These are phyloP conservation scores for Microcebus lehilahytsara DNA, from an alignment of 2,113 vertebrate species.

Conservation along the genomic window DNA sequence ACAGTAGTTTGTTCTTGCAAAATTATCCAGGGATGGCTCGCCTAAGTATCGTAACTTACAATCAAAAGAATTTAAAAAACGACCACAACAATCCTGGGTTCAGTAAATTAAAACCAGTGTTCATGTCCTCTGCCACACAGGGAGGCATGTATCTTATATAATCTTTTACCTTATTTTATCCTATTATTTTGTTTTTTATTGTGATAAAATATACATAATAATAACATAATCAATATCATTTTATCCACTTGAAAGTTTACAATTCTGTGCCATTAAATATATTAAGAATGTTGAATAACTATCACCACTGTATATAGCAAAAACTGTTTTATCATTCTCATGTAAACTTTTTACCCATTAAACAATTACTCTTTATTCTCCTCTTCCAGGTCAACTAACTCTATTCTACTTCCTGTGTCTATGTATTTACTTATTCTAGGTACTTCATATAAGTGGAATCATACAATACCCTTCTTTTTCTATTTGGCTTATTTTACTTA, in stretches of 20 bases:
- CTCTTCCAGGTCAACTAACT: too few relatives aligned
- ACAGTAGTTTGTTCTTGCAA: not conserved
- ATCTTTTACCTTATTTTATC: not conserved
- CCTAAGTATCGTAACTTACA: not conserved
- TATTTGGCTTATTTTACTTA: not conserved
- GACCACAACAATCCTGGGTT: not conserved
- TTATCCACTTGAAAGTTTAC: not conserved
- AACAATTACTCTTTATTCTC: not conserved
- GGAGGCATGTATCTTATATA: not conserved
- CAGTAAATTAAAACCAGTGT: not conserved
- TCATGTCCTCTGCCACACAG: not conserved
- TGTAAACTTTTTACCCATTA: not conserved
- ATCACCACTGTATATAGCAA: not conserved
- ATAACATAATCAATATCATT: not conserved
- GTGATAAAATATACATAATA: not conserved
- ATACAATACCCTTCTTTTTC: not conserved
- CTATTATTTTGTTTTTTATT: not conserved
- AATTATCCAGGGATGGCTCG: not conserved
- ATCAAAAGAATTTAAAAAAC: not conserved
- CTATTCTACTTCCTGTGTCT: not conserved
- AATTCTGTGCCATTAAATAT: not conserved
- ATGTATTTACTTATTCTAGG: not conserved
- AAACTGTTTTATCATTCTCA: too few relatives aligned
- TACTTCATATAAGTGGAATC: not conserved
- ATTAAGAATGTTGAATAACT: not conserved